Evolutionary conservation across 2,113 vertebrate genomes (phyloP), one percentile per base, ranked within the genome.

Genomic region (Lepisosteus osseus): DNA sequence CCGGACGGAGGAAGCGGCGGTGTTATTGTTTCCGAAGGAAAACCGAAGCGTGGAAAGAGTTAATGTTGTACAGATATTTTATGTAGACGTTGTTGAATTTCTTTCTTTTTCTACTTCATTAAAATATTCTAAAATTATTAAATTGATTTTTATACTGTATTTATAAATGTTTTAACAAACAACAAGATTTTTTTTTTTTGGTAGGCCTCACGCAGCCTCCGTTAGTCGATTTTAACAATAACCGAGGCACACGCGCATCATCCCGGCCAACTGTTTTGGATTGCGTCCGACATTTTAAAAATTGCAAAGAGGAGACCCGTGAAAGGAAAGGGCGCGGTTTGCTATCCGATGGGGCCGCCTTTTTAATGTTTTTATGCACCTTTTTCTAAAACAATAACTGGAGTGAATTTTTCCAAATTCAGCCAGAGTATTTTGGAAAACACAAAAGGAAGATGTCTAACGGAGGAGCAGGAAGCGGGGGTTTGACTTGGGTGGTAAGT

Each of bases 391-490:
- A 17, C 43, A 59, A 65, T 59, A 77, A 61, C 76, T 74, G 59
- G 79, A 73, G 70, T 71, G 51, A 3, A 41, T 75, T 74, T 75
- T 78, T 69, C 29, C 73, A 70, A 47, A 77, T 63, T 71, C 73
- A 77, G 78, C 72, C 75, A 61, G 69, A 69, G 72, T 65, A 62
- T 71, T 44, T 61, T 64, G 77, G 72, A 69, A 76, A 82, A 78
- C 86, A 88, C 90, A 89, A 92, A 75, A 90, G 89, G 74, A 94
- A 91, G 87, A 99, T 98, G 96, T 96, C 95, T 83, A 96, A 96
- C 87, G 94, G 93, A 70, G 94, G 91, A 62, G 91, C 93, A 65
- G 92, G 93, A 0, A 89, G 94, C 77, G 87, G 91, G 4, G 89
- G 80, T 59, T 80, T 94, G 81, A 90, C 92, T 51, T 95, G 94